These are phyloP conservation scores for Acanthosepion pharaonis DNA, from an alignment of 2,888 invertebrate species.

Conservation along the genomic window DNA sequence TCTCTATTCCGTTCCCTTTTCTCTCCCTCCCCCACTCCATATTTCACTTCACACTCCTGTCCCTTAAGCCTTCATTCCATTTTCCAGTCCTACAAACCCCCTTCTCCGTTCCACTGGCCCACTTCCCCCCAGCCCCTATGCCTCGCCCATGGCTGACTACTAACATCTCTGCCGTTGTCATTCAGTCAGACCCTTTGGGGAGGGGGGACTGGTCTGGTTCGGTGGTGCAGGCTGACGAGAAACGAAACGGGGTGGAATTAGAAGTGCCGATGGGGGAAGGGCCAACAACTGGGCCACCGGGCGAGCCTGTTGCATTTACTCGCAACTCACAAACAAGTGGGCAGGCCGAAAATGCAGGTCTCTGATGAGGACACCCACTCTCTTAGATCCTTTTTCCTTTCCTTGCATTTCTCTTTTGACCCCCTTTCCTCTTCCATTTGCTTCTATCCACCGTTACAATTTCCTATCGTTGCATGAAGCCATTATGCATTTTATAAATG, in stretches of 20 bases:
- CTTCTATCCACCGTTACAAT: no score
- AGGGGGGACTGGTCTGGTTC: background rate
- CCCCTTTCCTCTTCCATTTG: no score
- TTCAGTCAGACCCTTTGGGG: background rate
- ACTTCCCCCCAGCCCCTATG: background rate
- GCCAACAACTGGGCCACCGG: background rate
- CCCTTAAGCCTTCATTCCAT: background rate
- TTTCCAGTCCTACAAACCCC: background rate
- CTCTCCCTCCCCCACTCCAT: background rate
- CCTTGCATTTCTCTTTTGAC: no score
- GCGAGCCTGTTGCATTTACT: background rate
- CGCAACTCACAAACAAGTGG: background rate
- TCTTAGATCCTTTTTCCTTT: no score
- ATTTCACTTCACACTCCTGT: background rate
- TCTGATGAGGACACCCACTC: no score
- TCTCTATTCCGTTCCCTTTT: background rate
- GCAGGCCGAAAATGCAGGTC: background rate
- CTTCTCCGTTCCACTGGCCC: background rate
- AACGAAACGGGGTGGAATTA: background rate
- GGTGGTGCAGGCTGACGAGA: background rate
- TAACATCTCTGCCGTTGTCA: background rate
- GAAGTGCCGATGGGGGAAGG: background rate
- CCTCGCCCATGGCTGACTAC: background rate
- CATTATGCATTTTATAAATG: no score
- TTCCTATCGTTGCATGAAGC: no score